These are phyloP conservation scores for Martes martes DNA, from an alignment of 2,113 vertebrate genomes.

Conservation along the genomic window DNA sequence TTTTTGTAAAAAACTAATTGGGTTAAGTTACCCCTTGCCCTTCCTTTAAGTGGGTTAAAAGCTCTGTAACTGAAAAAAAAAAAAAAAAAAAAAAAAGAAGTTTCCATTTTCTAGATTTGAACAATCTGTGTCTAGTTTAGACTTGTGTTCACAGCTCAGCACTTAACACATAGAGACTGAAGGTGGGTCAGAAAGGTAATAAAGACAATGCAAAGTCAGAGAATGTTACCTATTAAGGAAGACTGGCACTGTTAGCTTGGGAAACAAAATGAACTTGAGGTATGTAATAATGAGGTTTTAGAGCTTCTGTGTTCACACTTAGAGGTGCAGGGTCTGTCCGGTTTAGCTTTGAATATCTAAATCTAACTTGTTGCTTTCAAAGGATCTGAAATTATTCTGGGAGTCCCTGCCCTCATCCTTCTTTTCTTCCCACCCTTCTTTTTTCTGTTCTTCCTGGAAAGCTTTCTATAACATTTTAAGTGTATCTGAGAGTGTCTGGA, in stretches of 20 bases:
- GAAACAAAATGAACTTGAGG: not conserved
- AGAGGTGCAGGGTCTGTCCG: not conserved
- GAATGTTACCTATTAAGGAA: not conserved
- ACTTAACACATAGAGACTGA: not conserved
- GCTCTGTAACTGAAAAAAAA: not conserved
- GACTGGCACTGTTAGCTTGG: not conserved
- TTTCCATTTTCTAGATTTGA: not conserved
- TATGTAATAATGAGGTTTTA: not conserved
- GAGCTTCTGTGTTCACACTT: not conserved
- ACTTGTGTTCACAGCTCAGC: not conserved
- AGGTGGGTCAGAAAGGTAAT: not conserved
- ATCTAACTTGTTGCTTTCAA: not conserved
- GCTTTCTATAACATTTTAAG: not conserved
- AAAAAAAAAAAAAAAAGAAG: not conserved
- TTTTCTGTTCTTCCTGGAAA: conserved; percentile 14
- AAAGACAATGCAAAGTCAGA: not conserved
- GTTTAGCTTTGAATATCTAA: conserved; percentile 2
- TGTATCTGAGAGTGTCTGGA: not conserved
- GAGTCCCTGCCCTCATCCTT: not conserved
- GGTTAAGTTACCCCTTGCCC: not conserved
- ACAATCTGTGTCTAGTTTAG: not conserved
- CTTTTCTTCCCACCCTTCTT: not conserved
- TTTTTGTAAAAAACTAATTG: conserved; percentile 12
- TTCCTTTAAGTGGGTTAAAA: not conserved
- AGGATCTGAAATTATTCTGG: not conserved